Percentiles rank a stretch among this genome's conserved stretches.
These are phyloP conservation scores for Drosophila tsacasi DNA, from an alignment of 1,140 invertebrate genomes.

Conservation along the genomic window DNA sequence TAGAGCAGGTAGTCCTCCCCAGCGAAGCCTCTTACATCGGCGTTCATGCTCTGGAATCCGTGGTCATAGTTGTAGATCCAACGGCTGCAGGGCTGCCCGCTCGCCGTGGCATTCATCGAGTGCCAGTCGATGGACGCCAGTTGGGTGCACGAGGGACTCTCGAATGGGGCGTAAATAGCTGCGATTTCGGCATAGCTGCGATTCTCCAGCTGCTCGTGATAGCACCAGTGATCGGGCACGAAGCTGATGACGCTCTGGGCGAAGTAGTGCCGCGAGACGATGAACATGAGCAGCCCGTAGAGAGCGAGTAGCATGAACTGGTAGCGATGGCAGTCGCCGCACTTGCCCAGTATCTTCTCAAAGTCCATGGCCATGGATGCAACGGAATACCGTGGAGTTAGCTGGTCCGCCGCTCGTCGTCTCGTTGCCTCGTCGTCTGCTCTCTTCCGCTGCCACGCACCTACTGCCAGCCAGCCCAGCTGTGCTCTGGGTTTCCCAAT, in stretches of 20 bases:
- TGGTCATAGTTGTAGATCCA: conserved; percentile 86
- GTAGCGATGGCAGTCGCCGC: conserved; percentile 87
- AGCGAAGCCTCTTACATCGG: conserved; percentile 85
- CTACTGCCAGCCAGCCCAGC: conserved; percentile 50
- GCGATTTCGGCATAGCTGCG: conserved; percentile 52
- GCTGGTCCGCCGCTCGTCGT: conserved; percentile 13
- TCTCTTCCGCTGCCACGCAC: conserved; percentile 69
- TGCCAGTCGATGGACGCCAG: conserved; percentile 39
- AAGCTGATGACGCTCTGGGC: conserved; percentile 86
- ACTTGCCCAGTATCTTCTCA: conserved; percentile 87
- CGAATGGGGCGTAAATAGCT: conserved; percentile 60
- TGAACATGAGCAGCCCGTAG: conserved; percentile 86
- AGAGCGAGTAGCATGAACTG: conserved; percentile 87
- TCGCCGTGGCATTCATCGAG: conserved; percentile 49
- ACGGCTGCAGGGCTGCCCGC: conserved; percentile 69
- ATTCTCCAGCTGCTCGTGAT: conserved; percentile 70
- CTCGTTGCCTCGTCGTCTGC: conserved; percentile 43
- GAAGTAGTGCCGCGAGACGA: conserved; percentile 86
- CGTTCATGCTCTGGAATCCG: conserved; percentile 86
- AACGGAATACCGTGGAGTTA: conserved; percentile 17
- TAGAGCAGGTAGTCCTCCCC: no score
- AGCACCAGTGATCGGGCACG: conserved; percentile 85
- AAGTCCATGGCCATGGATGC: conserved; percentile 85
- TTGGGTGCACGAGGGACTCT: conserved; percentile 68
- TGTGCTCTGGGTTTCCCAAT: conserved; percentile 5